Base-by-base conservation (phyloP, 2,888 invertebrate genomes). In the Pomacea canaliculata region DNA sequence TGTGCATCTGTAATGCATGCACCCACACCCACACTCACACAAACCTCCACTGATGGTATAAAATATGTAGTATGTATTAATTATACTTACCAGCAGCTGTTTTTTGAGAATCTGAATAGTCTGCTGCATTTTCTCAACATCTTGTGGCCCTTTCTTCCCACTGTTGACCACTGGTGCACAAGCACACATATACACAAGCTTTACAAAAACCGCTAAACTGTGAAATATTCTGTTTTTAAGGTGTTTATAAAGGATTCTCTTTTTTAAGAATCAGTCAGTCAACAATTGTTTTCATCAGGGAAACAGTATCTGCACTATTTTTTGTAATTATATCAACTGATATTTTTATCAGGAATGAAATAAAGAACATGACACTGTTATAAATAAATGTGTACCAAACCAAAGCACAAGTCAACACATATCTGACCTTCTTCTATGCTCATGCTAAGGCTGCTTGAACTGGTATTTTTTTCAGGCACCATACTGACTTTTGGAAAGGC, bases 81-180 rank as follows among this genome's bases (percentile, higher is more conserved):
- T 10, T 1, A 66, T 56, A 78, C 70, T 67, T 27, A 90, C 90
- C 81, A 90, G 86, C 16, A 90, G 84, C 73, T 88, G 84, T 59
- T 85, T 81, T 73, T 87, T 85, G 51, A 91, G 82, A 71, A 86
- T 87, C 37, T 84, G 81, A 71, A 91, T 88, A 78, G 91, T 90
- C 27, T 87, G 83, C 69, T 89, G 87, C 75, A 91, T 81, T 72
- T 91, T 86, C 13, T 81, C 79, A 63, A 84, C 72, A 71, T 87
- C 86, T 16, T 80, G 72, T 19, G 76, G 69, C 10, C 49, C 72
- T 48, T 56, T 72, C 65, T 69, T 77, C 63, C 65, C 71, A 75
- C 71, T 73, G 46, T 69, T 73, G 62, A 79, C 77, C 69, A 56
- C 80, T 80, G 68, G 7, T 37, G 37, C 0, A 37, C 1, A 27